Percentiles rank a stretch among this genome's conserved stretches.
Evolutionary conservation across 2,888 invertebrate genomes (phyloP).

Genomic region (Drosophila glabriapex): DNA sequence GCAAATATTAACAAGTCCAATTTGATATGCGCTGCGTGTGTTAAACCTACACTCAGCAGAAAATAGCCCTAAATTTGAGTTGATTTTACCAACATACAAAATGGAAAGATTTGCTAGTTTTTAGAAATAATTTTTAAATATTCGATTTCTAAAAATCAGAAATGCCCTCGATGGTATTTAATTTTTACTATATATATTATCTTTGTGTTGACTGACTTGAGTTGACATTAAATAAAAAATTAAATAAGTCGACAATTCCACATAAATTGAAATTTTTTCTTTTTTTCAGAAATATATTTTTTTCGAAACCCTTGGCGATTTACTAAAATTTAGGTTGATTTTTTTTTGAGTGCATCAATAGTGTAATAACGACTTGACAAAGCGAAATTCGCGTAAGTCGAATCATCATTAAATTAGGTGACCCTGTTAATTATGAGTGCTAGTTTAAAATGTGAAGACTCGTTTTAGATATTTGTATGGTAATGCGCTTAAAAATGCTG

Average conservation of each 20-base stretch:
- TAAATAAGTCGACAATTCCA: not conserved
- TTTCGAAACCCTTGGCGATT: not conserved
- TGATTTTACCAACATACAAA: not conserved
- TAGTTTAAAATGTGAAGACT: conserved; percentile 35
- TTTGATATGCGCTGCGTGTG: conserved; percentile 63
- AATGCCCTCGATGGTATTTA: not conserved
- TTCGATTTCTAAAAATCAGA: not conserved
- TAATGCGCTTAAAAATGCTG: conserved; percentile 65
- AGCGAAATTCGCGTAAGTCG: conserved; percentile 13
- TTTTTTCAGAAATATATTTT: not conserved
- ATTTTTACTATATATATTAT: not conserved
- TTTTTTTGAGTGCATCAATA: not conserved
- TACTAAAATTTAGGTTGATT: not conserved
- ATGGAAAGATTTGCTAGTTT: not conserved
- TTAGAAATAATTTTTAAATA: not conserved
- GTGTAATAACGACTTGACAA: conserved; percentile 40
- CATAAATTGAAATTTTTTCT: not conserved
- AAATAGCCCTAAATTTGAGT: not conserved
- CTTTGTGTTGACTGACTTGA: not conserved
- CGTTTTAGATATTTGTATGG: conserved; percentile 57
- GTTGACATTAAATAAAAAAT: not conserved
- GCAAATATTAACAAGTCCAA: conserved; percentile 20
- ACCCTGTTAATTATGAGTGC: conserved; percentile 42
- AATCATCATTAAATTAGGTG: conserved; percentile 12
- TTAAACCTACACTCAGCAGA: conserved; percentile 24